Evolutionary conservation across 1,140 invertebrate genomes (phyloP).

Genomic region (Ptiloglossa arizonensis): DNA sequence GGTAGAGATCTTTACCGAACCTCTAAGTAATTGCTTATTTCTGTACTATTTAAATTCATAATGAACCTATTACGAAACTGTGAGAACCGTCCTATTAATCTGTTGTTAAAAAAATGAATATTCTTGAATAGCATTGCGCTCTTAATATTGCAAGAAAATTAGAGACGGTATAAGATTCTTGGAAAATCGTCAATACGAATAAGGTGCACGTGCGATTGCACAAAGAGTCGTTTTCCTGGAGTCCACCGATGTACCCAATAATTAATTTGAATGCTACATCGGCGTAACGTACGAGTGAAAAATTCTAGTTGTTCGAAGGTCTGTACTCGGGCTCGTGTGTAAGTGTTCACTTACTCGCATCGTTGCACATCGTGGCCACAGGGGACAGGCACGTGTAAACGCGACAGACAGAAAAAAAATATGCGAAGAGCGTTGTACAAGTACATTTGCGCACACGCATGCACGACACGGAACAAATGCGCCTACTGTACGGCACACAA

Average conservation of each 20-base stretch:
- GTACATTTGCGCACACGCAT: background rate
- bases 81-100: background rate
- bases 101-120: background rate
- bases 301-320: slow-evolving; percentile 21
- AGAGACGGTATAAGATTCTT: background rate
- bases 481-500: background rate
- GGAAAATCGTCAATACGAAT: background rate
- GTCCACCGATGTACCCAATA: background rate
- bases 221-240: slow-evolving; percentile 3
- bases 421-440: background rate
- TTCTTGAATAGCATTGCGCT: background rate
- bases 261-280: slow-evolving; percentile 20
- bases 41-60: background rate
- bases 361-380: slow-evolving; percentile 26
- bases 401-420: background rate
- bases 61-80: background rate
- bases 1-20: background rate
- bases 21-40: background rate
- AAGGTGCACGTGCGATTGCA: background rate
- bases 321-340: slow-evolving; percentile 5
- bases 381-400: slow-evolving; percentile 26
- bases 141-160: background rate
- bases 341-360: slow-evolving; percentile 20
- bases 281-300: slow-evolving; percentile 24
- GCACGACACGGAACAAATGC: too few species aligned